Evolutionary conservation across 2,113 vertebrate species (phyloP).

Genomic region (Phalacrocorax brasilianus): DNA sequence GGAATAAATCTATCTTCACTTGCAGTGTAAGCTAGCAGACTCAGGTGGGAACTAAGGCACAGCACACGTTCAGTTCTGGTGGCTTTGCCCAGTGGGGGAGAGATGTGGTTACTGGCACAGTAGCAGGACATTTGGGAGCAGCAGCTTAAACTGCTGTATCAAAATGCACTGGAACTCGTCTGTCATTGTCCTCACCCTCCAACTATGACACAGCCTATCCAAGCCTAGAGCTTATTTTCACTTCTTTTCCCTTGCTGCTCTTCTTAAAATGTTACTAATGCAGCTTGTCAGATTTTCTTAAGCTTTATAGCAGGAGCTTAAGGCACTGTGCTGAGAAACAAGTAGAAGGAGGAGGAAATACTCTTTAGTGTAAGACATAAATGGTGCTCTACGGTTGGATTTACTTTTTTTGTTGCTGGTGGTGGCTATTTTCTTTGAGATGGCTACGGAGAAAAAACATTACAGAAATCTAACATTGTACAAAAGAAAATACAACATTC

Average conservation of each 20-base stretch:
- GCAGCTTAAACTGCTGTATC: background rate
- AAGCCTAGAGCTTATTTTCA: background rate
- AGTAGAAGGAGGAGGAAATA: background rate
- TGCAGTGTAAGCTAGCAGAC: background rate
- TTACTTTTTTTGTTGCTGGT: background rate
- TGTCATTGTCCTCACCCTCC: background rate
- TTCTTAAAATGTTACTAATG: background rate
- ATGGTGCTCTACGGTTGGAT: background rate
- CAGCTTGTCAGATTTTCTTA: conserved; percentile 2
- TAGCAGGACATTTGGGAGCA: background rate
- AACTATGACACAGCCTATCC: background rate
- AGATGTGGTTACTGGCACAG: background rate
- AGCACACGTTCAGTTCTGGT: background rate
- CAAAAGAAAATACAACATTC: background rate
- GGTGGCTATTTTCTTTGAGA: background rate
- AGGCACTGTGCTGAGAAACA: background rate
- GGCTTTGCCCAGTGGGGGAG: background rate
- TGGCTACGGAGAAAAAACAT: background rate
- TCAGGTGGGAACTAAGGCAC: background rate
- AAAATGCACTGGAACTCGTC: background rate
- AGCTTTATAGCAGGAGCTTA: background rate
- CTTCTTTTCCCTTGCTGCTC: background rate
- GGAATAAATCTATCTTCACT: background rate
- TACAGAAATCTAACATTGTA: background rate
- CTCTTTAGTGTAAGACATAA: background rate